Evolutionary conservation across 2,888 invertebrate genomes (phyloP), one percentile per base, ranked within the genome.

Genomic region (Bombylius major): DNA sequence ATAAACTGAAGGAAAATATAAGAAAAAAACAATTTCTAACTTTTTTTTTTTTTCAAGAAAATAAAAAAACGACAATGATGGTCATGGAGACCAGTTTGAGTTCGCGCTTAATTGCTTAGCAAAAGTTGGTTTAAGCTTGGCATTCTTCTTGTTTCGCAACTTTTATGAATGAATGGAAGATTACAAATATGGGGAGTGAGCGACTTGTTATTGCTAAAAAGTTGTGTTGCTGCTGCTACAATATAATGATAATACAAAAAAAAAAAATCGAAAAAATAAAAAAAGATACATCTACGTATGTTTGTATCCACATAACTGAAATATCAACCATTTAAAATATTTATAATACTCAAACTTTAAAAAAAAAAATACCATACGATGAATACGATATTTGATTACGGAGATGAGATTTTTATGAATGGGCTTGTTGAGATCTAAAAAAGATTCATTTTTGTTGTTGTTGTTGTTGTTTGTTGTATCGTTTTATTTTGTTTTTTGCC

Each of bases 141-240:
- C 47, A 56, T 53, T 56, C 50, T 53, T 53, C 50, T 53, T 42
- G 46, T 53, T 53, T 56, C 36, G 56, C 56, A 46, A 54, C 51
- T 57, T 42, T 57, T 42, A 57, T 57, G 57, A 57, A 57, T 57
- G 57, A 57, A 57, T 57, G 57, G 49, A 54, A 11, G 39, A 42
- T 42, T 42, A 11, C 39, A 42, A 42, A 42, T 42, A 42, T 42
- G 39, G 39, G 11, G 39, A 36, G 6, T 42, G 23, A 23, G 23
- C 23, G 23, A 23, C 23, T 23, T 23, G 23, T 23, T 23, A 23
- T 23, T 23, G 23, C 23, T 23, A 23, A 23, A 23, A 23, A 23
- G 23, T 23, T 23, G 23, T 23, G 23, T 23, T 23, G 23, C 23
- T 23, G 23, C 23, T 23, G 23, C 23, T 23, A 23, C 23, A 23